Evolutionary conservation across 2,888 invertebrate species (phyloP), one percentile per base, ranked within the genome.

Genomic region (Perithous albicinctus): DNA sequence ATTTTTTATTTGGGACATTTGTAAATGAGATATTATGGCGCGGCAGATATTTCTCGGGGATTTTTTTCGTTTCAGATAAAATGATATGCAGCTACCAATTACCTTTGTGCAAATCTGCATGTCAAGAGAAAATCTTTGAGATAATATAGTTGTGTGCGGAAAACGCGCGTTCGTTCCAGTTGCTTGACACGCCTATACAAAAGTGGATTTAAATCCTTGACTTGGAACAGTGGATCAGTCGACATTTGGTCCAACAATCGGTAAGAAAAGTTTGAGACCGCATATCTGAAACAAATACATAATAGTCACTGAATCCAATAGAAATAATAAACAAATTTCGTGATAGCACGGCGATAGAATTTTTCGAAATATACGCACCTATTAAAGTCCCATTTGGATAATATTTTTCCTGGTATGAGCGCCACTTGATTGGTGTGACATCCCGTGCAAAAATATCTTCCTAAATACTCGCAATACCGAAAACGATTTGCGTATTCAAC

Each of bases 371-470:
- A 63, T 46, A 32, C 48, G 83, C 90, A 95, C 95, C 94, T 93
- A 43, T 93, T 94, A 83, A 95, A 95, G 90, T 95, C 95, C 95
- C 95, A 95, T 89, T 95, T 95, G 48, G 94, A 93, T 69, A 96
- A 91, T 80, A 96, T 94, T 90, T 95, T 94, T 3, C 95, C 95
- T 8, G 96, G 96, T 88, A 97, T 96, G 83, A 95, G 93, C 3
- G 96, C 94, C 77, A 96, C 94, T 90, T 96, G 95, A 92, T 97
- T 96, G 26, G 95, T 95, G 92, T 98, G 97, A 91, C 98, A 98
- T 59, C 96, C 96, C 10, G 97, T 96, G 89, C 98, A 98, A 93
- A 97, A 97, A 93, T 96, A 97, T 89, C 97, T 95, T 8, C 97
- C 97, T 81, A 97, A 93, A 93, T 98, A 98, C 88, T 96, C 96